phyloP scores from a whole-genome alignment of 2,113 vertebrate genomes.

The Zosterops pallidus region DNA sequence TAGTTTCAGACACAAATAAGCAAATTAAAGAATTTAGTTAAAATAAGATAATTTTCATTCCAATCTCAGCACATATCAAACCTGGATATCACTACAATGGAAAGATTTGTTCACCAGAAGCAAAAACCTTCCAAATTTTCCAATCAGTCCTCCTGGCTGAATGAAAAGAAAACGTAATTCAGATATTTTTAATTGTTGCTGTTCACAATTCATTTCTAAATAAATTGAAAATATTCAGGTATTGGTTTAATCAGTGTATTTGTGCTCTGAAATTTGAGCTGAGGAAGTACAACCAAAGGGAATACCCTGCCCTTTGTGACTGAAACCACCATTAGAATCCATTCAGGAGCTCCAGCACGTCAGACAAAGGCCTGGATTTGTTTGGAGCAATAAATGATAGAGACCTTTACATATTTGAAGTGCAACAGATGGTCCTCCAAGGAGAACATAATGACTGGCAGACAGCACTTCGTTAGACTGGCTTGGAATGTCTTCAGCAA shows the following conservation, averaged over 20 bases:
- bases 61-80: background rate
- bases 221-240: background rate
- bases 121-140: background rate
- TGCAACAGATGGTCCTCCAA: slow-evolving; percentile 64
- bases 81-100: background rate
- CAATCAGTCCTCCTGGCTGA: background rate
- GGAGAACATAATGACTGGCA: slow-evolving; percentile 64
- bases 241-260: background rate
- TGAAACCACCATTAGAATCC: background rate
- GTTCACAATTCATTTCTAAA: background rate
- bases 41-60: background rate
- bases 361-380: slow-evolving; percentile 24
- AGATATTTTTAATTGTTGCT: background rate
- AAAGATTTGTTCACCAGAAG: background rate
- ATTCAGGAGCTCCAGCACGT: background rate
- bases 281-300: background rate
- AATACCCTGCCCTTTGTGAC: background rate
- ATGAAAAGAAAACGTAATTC: background rate
- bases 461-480: slow-evolving; percentile 45
- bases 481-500: slow-evolving; percentile 57
- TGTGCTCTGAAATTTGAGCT: background rate
- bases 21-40: background rate
- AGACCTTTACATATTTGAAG: slow-evolving; percentile 55
- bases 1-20: background rate
- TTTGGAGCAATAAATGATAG: slow-evolving; percentile 41